phyloP scores from a whole-genome alignment of 2,797 vertebrate species.

The Cottoperca gobio region DNA sequence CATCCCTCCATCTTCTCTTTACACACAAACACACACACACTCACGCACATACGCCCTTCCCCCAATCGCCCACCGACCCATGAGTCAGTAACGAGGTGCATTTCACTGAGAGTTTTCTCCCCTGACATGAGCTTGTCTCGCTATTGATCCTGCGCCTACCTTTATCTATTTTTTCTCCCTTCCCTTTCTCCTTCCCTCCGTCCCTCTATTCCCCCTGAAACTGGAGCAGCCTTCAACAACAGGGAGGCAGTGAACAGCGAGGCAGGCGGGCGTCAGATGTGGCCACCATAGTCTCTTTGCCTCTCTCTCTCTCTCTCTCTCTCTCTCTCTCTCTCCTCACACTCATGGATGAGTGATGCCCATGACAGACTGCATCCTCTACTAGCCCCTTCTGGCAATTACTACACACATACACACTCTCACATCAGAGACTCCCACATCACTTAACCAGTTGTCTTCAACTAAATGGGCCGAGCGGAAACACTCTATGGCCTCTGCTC shows the following conservation, averaged over 20 bases:
- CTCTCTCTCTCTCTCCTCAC: slow-evolving; percentile 39
- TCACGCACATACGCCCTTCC: slow-evolving; percentile 7
- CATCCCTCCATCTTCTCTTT: slow-evolving; percentile 39
- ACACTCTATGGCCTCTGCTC: slow-evolving; percentile 55
- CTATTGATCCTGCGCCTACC: slow-evolving; percentile 62
- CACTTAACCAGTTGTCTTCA: slow-evolving; percentile 78
- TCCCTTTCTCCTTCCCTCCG: slow-evolving; percentile 23
- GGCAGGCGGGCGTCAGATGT: slow-evolving; percentile 53
- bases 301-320: too few relatives aligned
- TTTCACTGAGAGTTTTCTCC: slow-evolving; percentile 69
- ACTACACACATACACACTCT: slow-evolving; percentile 49
- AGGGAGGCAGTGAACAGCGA: slow-evolving; percentile 47
- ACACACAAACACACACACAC: background rate
- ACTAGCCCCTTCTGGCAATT: slow-evolving; percentile 74
- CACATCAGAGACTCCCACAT: slow-evolving; percentile 72
- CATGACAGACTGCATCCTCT: slow-evolving; percentile 72
- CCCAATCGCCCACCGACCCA: slow-evolving; percentile 31
- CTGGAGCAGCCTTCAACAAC: slow-evolving; percentile 66
- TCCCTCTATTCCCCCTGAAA: slow-evolving; percentile 9
- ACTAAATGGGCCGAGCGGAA: slow-evolving; percentile 61
- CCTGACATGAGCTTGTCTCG: slow-evolving; percentile 61
- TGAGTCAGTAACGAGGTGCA: slow-evolving; percentile 61
- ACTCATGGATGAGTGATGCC: slow-evolving; percentile 74
- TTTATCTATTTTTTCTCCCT: slow-evolving; percentile 10
- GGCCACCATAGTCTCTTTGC: slow-evolving; percentile 36